Evolutionary conservation across 2,113 vertebrate species (phyloP), one percentile per base, ranked within the genome.

Genomic region (Brienomyrus brachyistius): DNA sequence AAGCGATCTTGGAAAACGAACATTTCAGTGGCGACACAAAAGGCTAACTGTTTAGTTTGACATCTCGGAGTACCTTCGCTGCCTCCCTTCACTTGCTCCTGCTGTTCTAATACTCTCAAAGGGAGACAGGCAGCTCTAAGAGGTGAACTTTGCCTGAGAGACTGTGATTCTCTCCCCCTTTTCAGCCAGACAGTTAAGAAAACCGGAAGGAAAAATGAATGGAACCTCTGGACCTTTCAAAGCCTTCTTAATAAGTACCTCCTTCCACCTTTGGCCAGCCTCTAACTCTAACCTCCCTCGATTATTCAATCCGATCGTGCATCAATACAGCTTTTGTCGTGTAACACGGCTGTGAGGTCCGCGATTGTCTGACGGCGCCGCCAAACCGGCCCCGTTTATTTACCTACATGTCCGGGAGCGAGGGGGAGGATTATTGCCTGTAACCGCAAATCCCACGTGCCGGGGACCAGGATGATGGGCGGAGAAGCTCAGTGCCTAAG

Each of bases 281-380:
- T 80, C 74, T 80, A 17, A 35, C 70, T 70, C 35, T 87, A 47
- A 1, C 77, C 89, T 50, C 54, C 27, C 77, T 59, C 59, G 4
- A 86, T 89, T 89, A 48, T 86, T 66, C 56, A 85, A 66, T 56
- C 21, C 51, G 40, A 56, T 56, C 8, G 4, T 19, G 35, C 87
- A 91, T 91, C 87, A 83, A 87, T 90, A 91, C 85, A 80, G 31
- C 91, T 88, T 92, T 89, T 93, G 91, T 91, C 54, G 35, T 85
- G 43, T 51, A 88, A 88, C 54, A 90, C 77, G 54, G 50, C 21
- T 54, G 11, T 82, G 86, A 52, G 89, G 90, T 89, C 85, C 50
- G 70, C 66, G 40, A 85, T 88, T 80, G 85, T 88, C 54, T 85
- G 52, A 89, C n/a, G 84, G 82, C 27, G 66, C 82, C 86, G 50